Base-by-base conservation (phyloP, 2,888 invertebrate species). In the Syritta pipiens region DNA sequence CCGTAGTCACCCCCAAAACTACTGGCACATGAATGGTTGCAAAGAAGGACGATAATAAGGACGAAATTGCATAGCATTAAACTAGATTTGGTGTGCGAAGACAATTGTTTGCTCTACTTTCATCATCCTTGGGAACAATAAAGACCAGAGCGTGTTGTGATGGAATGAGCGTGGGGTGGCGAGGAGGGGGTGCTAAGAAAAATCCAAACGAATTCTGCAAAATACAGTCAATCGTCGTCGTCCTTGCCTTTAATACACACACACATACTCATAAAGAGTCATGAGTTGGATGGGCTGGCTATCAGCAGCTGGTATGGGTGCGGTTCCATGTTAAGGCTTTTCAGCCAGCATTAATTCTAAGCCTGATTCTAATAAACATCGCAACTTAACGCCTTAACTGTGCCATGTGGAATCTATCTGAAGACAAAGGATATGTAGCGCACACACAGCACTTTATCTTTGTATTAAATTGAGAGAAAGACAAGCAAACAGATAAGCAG, bases 61-160 rank as follows among this genome's bases (percentile, higher is more conserved):
- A 76, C 57, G 51, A 76, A 76, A 76, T 76, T 76, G 63, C 76
- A 76, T 76, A 63, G 71, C 71, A 76, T 76, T 71, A 76, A 69
- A 71, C 71, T 59, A 71, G 76, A 76, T 76, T 71, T 76, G 63
- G 49, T 69, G 71, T 51, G 59, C 57, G 57, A 69, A 76, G 44
- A 76, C 71, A 76, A 76, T 76, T 76, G 76, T 51, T 63, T 62
- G 37, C 37, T 51, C 49, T 30, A 63, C 71, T 63, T 49, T 57
- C 69, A 69, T 76, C 57, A 63, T 63, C 57, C 51, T 35, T 17
- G 44, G 48, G n/a, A 46, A 46, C 26, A 24, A 42, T 24, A 67
- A 59, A 28, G 57, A 19, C 17, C 51, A 42, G n/a, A 28, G 22
- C n/a, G n/a, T n/a, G n/a, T n/a, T n/a, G n/a, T n/a, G n/a, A n/a